Base-by-base conservation (phyloP, 2,888 invertebrate species). In the Drosophila kanekoi region DNA sequence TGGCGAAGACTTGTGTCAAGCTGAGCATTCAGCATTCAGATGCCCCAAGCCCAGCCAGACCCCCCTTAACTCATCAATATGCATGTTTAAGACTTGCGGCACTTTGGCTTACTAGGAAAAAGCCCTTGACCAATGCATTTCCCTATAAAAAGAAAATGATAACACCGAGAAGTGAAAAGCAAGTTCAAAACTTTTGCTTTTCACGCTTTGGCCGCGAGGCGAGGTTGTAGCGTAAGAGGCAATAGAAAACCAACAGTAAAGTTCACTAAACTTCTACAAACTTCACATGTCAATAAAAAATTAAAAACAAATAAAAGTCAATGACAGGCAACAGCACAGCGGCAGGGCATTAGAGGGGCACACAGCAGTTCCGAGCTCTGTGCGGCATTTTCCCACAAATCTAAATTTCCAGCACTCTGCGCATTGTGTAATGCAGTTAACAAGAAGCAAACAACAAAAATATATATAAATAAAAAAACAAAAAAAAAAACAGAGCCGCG, bases 201-300 rank as follows among this genome's bases (percentile, higher is more conserved):
- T 84, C 62, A 74, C 58, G 68, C 69, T 58, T 54, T 20, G 41
- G n/a, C 1, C 58, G 28, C 28, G n/a, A 10, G 40, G 33, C 57
- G 41, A 57, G 58, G 49, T 53, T 67, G 52, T 52, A 62, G 53
- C 62, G 49, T 45, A 73, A 61, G 69, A 48, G 49, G 77, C 69
- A 65, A 69, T 68, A 54, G 74, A 72, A 79, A 79, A 65, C 44
- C 41, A 78, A 66, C 60, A 58, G 77, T 67, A 77, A 67, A 89
- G 85, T 85, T 85, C 85, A 89, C 71, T 89, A 87, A 85, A 85
- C 85, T 85, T 87, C 70, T 66, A 71, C 84, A 77, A 52, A 87
- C 85, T 89, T 85, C 85, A 87, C 89, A 89, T 87, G 89, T 89
- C 85, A 85, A 85, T 87, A 85, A 88, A 84, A 87, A 88, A 83